Evolutionary conservation across 2,888 invertebrate genomes (phyloP), one percentile per base, ranked within the genome.

Genomic region (Melitaea athalia): DNA sequence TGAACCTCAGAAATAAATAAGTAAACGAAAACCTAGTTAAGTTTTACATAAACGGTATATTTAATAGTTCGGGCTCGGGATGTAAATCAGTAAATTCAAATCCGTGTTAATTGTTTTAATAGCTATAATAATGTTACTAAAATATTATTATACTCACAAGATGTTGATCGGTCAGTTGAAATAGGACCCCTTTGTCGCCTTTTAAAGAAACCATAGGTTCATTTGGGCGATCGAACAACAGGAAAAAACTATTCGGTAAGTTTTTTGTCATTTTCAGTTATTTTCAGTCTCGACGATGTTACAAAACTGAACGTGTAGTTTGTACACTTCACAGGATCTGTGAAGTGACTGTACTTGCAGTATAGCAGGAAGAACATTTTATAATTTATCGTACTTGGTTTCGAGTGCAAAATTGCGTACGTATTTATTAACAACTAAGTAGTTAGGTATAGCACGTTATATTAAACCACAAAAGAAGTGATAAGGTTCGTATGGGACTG

Each of bases 131-230:
- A n/a, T n/a, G n/a, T n/a, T n/a, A n/a, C n/a, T n/a, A n/a, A n/a
- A n/a, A n/a, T n/a, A n/a, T n/a, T n/a, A n/a, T n/a, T n/a, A 61
- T 59, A 91, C 94, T 94, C 87, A 95, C 95, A 93, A 95, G 81
- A 76, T 94, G 94, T 70, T 93, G 87, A 64, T 93, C 84, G 0
- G 94, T 94, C 7, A 96, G 92, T 72, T 95, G 93, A 72, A 96
- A 95, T 11, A 94, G 85, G 15, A 93, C 87, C 70, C 93, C 93
- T 0, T 92, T 77, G 0, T 95, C 94, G 11, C 95, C 95, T 77
- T 95, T 95, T 0, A 94, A 94, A 17, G 94, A 91, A 74, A 95
- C 94, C 65, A 95, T 82, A 0, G 95, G 93, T 79, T 95, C 95
- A 50, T 89, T 87, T 0, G 95, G 95, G 43, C 95, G 92, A 78